Conservation (phyloP, 2,113 vertebrate species). For the Mustelus asterias region DNA sequence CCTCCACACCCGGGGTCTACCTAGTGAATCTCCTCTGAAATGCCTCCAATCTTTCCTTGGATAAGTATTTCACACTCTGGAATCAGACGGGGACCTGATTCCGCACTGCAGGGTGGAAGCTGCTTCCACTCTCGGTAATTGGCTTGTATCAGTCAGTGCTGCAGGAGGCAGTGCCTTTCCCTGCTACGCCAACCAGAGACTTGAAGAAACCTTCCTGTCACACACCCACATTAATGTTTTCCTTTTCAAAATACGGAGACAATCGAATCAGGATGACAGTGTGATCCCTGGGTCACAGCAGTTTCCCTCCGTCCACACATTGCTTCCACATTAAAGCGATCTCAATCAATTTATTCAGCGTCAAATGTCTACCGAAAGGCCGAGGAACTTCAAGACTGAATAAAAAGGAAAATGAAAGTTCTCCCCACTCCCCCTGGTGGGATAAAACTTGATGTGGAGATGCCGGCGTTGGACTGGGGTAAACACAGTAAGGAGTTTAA, state of each 20-base stretch:
- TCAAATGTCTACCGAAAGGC: not conserved
- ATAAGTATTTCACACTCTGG: not conserved
- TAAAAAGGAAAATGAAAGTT: not conserved
- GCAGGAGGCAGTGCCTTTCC: not conserved
- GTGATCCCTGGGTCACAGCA: not conserved
- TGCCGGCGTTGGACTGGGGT: too few species aligned
- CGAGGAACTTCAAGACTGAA: not conserved
- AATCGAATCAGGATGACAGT: not conserved
- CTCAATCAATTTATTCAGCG: not conserved
- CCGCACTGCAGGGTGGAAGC: not conserved
- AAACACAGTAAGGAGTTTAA: too few species aligned
- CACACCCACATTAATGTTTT: not conserved
- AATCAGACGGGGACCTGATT: not conserved
- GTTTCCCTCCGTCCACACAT: not conserved
- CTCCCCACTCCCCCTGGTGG: not conserved
- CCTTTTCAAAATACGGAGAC: not conserved
- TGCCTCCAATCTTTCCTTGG: too few species aligned
- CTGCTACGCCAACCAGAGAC: not conserved
- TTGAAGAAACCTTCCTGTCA: not conserved
- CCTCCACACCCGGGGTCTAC: too few species aligned
- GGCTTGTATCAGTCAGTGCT: not conserved
- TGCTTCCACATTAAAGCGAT: not conserved
- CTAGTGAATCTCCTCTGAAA: too few species aligned
- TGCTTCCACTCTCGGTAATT: not conserved
- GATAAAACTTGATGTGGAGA: too few species aligned